Evolutionary conservation across 2,113 vertebrate species (phyloP).

Genomic region (Synodontis membranacea): DNA sequence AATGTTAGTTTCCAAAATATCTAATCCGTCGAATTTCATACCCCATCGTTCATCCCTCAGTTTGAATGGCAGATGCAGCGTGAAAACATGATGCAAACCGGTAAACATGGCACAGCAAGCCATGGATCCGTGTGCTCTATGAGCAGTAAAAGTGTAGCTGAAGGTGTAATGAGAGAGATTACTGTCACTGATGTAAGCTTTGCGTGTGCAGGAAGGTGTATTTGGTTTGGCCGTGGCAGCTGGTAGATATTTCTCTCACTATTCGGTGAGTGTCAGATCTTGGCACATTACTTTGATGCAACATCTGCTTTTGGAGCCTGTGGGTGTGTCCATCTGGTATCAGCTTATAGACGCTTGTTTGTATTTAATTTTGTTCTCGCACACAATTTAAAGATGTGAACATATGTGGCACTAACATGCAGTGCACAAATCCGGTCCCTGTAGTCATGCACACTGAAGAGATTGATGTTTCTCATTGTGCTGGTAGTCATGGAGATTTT

Average conservation of each 20-base stretch:
- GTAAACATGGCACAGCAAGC: neutral
- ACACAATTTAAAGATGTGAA: neutral
- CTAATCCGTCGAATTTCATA: neutral
- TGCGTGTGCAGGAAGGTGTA: neutral
- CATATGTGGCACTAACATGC: neutral
- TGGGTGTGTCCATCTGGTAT: neutral
- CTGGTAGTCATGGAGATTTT: neutral
- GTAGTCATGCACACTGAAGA: neutral
- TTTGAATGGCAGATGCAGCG: neutral
- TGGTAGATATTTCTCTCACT: slow-evolving; percentile 15
- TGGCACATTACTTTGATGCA: neutral
- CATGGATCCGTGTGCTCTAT: neutral
- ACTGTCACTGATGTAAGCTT: slow-evolving; percentile 14
- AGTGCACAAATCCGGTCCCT: neutral
- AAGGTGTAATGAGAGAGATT: neutral
- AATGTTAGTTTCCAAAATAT: neutral
- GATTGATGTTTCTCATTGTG: slow-evolving; percentile 4
- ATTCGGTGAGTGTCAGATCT: slow-evolving; percentile 1
- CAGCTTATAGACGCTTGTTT: neutral
- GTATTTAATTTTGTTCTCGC: neutral
- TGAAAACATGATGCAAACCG: slow-evolving; percentile 9
- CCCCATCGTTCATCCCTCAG: neutral
- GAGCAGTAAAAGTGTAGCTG: neutral
- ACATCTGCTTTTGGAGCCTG: neutral
- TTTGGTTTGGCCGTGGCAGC: slow-evolving; percentile 2